phyloP scores from a whole-genome alignment of 1,140 invertebrate species.

The Caligus rogercresseyi region DNA sequence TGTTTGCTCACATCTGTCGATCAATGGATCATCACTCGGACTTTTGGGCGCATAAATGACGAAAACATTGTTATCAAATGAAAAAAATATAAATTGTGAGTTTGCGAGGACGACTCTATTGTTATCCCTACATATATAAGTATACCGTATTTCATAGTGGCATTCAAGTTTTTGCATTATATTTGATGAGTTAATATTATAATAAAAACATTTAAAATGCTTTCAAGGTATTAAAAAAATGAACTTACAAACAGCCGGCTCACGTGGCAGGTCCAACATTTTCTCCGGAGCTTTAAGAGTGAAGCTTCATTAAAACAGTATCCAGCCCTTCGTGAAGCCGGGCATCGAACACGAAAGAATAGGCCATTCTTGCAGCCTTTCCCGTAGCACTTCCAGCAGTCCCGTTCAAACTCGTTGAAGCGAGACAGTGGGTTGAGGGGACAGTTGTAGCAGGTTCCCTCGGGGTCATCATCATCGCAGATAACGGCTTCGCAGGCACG shows the following conservation, averaged over 20 bases:
- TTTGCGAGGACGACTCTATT: no score
- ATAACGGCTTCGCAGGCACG: not conserved
- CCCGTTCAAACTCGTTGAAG: not conserved
- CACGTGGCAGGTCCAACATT: not conserved
- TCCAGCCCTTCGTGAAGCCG: not conserved
- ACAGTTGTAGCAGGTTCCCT: not conserved
- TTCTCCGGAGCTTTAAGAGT: not conserved
- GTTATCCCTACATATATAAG: no score
- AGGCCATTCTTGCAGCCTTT: not conserved
- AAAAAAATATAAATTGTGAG: no score
- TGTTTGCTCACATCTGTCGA: no score
- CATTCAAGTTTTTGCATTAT: no score
- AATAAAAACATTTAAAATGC: not conserved
- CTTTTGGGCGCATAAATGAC: no score
- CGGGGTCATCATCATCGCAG: not conserved
- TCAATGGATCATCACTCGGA: no score
- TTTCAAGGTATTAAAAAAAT: not conserved
- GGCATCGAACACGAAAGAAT: not conserved
- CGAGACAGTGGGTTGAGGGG: not conserved
- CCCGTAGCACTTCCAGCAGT: not conserved
- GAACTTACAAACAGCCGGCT: no score
- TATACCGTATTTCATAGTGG: no score
- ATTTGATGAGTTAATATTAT: no score
- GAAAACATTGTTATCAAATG: no score
- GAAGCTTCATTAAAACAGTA: not conserved